Percentiles rank a stretch among this genome's conserved stretches.
These are phyloP conservation scores for Isurus oxyrinchus DNA, from an alignment of 2,113 vertebrate species.

Conservation along the genomic window DNA sequence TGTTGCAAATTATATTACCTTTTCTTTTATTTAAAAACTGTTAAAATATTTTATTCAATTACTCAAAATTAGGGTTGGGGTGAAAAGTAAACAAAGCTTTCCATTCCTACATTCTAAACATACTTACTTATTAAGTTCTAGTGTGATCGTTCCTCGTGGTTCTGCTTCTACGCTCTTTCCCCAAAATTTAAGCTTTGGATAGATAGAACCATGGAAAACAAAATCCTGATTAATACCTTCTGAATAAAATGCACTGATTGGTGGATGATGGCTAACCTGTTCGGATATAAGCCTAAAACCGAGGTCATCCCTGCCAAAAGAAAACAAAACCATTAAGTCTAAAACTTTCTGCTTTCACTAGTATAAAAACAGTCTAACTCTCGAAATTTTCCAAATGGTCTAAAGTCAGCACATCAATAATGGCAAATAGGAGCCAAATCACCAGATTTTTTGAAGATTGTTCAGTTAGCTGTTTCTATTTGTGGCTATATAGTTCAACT, in stretches of 20 bases:
- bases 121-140: conserved; percentile 85
- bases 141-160: conserved; percentile 86
- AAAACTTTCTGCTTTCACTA: neutral
- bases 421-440: neutral
- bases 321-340: conserved; percentile 1
- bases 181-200: conserved; percentile 96
- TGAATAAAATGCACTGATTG: conserved; percentile 84
- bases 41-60: neutral
- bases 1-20: neutral
- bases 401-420: neutral
- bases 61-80: neutral
- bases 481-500: neutral
- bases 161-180: conserved; percentile 95
- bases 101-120: neutral
- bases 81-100: neutral
- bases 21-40: neutral
- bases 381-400: neutral
- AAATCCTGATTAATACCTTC: conserved; percentile 86
- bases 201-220: conserved; percentile 89
- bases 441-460: neutral
- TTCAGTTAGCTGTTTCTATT: neutral
- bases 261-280: conserved; percentile 95
- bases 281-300: conserved; percentile 88
- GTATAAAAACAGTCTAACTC: neutral
- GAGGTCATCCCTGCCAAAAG: conserved; percentile 71